A percentile compares a stretch with the other conserved stretches of the same genome.
Conservation (phyloP, 2,797 vertebrate genomes). For the Sphenopsis melanotis region DNA sequence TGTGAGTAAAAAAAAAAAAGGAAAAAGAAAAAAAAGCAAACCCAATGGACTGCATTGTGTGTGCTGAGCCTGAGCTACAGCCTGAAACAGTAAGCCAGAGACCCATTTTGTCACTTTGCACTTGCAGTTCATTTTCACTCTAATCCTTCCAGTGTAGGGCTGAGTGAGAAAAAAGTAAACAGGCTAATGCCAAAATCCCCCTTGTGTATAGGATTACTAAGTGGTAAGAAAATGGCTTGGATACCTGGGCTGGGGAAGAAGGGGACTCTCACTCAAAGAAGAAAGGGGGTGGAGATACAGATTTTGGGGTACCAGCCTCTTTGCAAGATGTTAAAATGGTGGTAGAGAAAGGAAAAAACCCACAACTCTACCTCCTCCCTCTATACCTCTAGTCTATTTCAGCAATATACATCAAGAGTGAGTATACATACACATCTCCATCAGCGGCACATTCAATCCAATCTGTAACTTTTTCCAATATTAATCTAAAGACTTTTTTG, state of each 20-base stretch:
- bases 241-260: background rate
- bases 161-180: background rate
- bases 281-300: background rate
- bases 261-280: background rate
- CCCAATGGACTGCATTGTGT: background rate
- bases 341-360: background rate
- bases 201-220: background rate
- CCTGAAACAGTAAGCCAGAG: background rate
- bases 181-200: background rate
- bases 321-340: background rate
- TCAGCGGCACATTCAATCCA: background rate
- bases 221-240: background rate
- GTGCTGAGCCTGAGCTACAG: background rate
- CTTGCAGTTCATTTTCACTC: conserved; percentile 4
- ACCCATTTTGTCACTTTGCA: background rate
- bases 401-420: background rate
- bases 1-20: background rate
- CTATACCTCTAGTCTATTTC: background rate
- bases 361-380: background rate
- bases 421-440: background rate
- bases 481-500: background rate
- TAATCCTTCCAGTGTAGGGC: background rate
- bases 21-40: background rate
- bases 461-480: background rate
- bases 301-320: background rate